Percentiles rank a stretch among this genome's conserved stretches.
Conservation (phyloP, 2,888 invertebrate genomes). For the Tetanocera ferruginea region DNA sequence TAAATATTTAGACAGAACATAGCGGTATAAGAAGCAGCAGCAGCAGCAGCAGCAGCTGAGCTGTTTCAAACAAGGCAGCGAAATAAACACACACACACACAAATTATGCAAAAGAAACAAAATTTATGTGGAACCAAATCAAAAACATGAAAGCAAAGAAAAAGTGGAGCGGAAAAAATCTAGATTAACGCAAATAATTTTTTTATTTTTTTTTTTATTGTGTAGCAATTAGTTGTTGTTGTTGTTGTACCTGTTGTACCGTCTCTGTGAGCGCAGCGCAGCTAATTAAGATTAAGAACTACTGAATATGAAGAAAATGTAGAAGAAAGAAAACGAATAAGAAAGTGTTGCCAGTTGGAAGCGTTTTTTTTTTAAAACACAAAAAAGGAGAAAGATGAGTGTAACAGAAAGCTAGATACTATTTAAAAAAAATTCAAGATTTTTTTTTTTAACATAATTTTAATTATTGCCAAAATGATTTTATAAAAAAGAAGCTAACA, state of each 20-base stretch:
- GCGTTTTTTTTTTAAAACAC: not conserved
- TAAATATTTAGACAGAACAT: constrained; percentile 54
- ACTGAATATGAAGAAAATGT: not conserved
- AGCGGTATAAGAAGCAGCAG: not conserved
- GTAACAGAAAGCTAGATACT: not conserved
- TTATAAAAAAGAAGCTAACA: not conserved
- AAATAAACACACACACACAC: not conserved
- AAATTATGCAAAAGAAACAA: not conserved
- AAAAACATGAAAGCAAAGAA: not conserved
- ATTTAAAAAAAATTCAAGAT: not conserved
- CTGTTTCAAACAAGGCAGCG: not conserved
- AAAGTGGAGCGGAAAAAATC: constrained; percentile 22
- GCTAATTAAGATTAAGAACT: constrained; percentile 24
- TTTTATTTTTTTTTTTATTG: constrained; percentile 38
- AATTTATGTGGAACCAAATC: not conserved
- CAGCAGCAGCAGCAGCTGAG: not conserved
- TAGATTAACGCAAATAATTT: constrained; percentile 24
- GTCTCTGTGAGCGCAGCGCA: constrained; percentile 54
- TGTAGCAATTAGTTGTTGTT: constrained; percentile 64
- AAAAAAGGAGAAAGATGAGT: not conserved
- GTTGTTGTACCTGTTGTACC: constrained; percentile 69
- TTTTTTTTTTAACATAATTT: not conserved
- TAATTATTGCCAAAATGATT: not conserved
- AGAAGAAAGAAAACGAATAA: constrained; percentile 26
- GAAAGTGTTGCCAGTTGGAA: constrained; percentile 17